These are phyloP conservation scores for Yponomeuta sedellus DNA, from an alignment of 2,888 invertebrate genomes.

Conservation along the genomic window DNA sequence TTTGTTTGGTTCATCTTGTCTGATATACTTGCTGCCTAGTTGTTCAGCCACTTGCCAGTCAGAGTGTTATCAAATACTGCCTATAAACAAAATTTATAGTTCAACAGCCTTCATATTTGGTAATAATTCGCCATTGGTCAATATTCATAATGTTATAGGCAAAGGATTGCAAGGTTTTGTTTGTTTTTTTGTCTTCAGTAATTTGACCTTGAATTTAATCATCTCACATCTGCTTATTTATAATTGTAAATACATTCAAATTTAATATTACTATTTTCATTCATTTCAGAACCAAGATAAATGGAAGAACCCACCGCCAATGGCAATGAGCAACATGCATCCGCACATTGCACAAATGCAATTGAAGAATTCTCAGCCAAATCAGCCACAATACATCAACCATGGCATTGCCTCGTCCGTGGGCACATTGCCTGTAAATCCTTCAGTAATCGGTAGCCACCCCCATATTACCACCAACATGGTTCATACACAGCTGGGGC, in stretches of 20 bases:
- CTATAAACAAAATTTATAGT: too few species aligned
- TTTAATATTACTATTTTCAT: neutral
- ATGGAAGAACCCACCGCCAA: constrained; percentile 86
- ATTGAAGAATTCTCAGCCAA: constrained; percentile 68
- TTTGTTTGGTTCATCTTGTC: constrained; percentile 21
- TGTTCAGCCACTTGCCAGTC: too few species aligned
- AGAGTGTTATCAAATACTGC: too few species aligned
- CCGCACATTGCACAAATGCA: constrained; percentile 71
- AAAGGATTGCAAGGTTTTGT: neutral
- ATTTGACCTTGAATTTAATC: neutral
- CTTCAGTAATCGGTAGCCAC: constrained; percentile 67
- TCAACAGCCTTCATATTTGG: neutral
- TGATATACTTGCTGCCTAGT: neutral
- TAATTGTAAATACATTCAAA: neutral
- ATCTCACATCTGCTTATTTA: neutral
- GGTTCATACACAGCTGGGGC: constrained; percentile 74
- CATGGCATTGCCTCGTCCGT: constrained; percentile 68
- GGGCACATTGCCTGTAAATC: constrained; percentile 65
- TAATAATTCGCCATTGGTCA: neutral
- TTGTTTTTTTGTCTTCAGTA: neutral
- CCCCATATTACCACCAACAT: constrained; percentile 66
- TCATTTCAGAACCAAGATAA: constrained; percentile 88
- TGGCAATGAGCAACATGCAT: constrained; percentile 75
- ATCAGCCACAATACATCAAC: constrained; percentile 64
- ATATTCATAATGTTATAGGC: neutral